These are phyloP conservation scores for Pavo muticus DNA, from an alignment of 2,113 vertebrate genomes.

Conservation along the genomic window DNA sequence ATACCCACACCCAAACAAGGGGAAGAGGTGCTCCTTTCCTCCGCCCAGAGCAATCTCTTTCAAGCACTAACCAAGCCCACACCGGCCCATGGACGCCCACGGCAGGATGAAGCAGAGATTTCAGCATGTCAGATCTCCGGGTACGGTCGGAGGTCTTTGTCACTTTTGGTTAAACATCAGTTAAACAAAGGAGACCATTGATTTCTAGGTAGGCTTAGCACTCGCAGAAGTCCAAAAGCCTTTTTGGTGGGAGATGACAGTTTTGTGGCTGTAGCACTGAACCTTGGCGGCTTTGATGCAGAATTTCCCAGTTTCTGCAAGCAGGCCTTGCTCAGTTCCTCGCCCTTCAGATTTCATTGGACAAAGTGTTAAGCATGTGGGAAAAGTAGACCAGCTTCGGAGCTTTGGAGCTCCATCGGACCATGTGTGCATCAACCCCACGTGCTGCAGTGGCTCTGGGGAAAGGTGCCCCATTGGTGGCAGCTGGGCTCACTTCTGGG, in stretches of 20 bases:
- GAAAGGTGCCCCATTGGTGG: background rate
- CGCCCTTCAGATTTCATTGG: background rate
- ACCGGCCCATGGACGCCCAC: background rate
- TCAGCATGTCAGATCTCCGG: background rate
- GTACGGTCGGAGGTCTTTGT: rapidly evolving
- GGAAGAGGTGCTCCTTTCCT: background rate
- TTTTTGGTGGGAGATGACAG: background rate
- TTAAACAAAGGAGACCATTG: background rate
- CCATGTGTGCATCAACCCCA: background rate
- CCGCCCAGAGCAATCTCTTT: background rate
- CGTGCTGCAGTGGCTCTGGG: background rate
- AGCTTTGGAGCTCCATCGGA: too few relatives aligned
- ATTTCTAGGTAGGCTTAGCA: background rate
- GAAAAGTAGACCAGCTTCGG: background rate
- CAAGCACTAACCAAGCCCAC: background rate
- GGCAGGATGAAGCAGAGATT: rapidly evolving
- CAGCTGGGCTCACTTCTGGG: background rate
- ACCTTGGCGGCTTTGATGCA: background rate
- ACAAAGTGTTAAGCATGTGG: background rate
- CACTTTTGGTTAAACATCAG: background rate
- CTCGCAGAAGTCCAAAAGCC: background rate
- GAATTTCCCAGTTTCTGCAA: background rate
- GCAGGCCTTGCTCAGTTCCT: background rate
- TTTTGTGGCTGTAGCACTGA: background rate
- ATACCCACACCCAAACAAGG: background rate